Percentiles rank a stretch among this genome's conserved stretches.
These are phyloP conservation scores for Polietes domitor DNA, from an alignment of 2,888 invertebrate genomes.

Conservation along the genomic window DNA sequence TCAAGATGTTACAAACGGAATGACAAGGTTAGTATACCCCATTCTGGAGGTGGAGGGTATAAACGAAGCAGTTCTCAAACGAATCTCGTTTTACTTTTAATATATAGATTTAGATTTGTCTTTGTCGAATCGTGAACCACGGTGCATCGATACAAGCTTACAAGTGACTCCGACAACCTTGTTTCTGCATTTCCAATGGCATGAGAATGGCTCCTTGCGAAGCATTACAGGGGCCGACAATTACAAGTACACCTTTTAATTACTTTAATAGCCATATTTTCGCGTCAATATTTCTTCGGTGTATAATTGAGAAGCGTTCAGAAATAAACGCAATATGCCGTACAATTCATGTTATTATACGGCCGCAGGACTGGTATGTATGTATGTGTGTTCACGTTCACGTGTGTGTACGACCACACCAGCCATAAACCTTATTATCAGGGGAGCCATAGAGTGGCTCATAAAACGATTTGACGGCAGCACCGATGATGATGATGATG, in stretches of 20 bases:
- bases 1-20: too few species aligned
- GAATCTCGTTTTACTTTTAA: too few species aligned
- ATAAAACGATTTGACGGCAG: slow-evolving; percentile 22
- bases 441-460: slow-evolving; percentile 25
- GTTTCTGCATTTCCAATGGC: too few species aligned
- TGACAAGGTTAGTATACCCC: too few species aligned
- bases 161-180: too few species aligned
- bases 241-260: slow-evolving; percentile 51
- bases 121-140: too few species aligned
- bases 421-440: not conserved
- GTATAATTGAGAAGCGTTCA: slow-evolving; percentile 42
- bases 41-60: too few species aligned
- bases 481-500: not conserved
- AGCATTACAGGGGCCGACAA: slow-evolving; percentile 5
- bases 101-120: too few species aligned
- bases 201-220: too few species aligned
- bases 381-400: too few species aligned
- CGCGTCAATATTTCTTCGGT: slow-evolving; percentile 2
- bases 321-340: slow-evolving; percentile 47
- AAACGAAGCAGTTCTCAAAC: too few species aligned
- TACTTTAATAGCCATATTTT: slow-evolving; percentile 39
- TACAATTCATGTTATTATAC: slow-evolving; percentile 53
- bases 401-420: not conserved
- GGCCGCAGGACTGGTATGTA: not conserved
- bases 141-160: too few species aligned